Percentiles rank a stretch among this genome's conserved stretches.
phyloP scores from a whole-genome alignment of 2,797 vertebrate species.

The Hirundo rustica region DNA sequence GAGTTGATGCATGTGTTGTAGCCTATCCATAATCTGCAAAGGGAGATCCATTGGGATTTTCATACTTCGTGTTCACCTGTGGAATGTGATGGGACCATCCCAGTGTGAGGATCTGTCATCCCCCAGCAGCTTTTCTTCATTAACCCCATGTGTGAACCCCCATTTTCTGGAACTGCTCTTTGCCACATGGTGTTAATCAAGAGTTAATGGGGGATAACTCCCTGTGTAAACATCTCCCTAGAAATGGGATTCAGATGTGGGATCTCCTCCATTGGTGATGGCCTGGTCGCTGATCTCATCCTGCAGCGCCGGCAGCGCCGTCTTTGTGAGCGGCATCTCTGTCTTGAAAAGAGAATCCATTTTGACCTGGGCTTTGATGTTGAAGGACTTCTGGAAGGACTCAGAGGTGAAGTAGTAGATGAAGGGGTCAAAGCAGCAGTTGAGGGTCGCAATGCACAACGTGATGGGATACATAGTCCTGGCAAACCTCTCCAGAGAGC shows the following conservation, averaged over 20 bases:
- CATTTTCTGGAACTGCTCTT: background rate
- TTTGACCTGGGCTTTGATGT: conserved; percentile 84
- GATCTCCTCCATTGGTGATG: conserved; percentile 86
- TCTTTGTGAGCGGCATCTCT: conserved; percentile 77
- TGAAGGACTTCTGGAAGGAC: conserved; percentile 96
- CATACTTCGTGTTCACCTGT: background rate
- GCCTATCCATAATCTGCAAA: background rate
- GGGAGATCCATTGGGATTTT: background rate
- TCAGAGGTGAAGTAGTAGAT: conserved; percentile 98
- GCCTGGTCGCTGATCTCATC: conserved; percentile 76
- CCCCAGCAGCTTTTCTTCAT: background rate
- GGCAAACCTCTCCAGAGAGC: conserved; percentile 89
- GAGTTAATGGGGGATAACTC: background rate
- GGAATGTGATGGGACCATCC: background rate
- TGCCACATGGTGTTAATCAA: background rate
- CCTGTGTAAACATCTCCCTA: conserved; percentile 18
- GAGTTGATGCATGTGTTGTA: background rate
- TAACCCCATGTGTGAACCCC: background rate
- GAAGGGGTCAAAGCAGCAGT: conserved; percentile 97
- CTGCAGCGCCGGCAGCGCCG: conserved; percentile 72
- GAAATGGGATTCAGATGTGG: conserved; percentile 83
- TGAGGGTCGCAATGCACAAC: conserved; percentile 90
- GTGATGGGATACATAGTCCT: conserved; percentile 94
- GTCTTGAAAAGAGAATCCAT: conserved; percentile 87
- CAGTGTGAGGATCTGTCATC: background rate